Evolutionary conservation across 2,888 invertebrate genomes (phyloP).

Genomic region (Eupsilia transversa): DNA sequence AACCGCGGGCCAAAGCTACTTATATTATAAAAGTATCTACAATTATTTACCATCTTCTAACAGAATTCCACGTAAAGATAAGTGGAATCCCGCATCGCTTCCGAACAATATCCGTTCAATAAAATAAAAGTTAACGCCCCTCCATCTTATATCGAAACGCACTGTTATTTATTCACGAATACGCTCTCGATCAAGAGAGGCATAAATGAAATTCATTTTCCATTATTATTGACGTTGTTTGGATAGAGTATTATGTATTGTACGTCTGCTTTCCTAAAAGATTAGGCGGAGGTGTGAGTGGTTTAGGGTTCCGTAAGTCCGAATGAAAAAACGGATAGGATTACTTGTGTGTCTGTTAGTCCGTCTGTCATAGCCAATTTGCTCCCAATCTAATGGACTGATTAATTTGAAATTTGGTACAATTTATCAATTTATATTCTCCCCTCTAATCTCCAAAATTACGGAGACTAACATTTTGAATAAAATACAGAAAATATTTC

Average conservation of each 20-base stretch:
- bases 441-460: too few species aligned
- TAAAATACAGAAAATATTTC: too few species aligned
- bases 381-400: too few species aligned
- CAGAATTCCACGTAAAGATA: constrained; percentile 27
- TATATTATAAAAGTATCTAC: too few species aligned
- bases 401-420: too few species aligned
- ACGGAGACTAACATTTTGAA: too few species aligned
- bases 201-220: constrained; percentile 38
- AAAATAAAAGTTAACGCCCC: constrained; percentile 45
- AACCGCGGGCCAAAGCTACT: too few species aligned
- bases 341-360: too few species aligned
- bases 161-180: constrained; percentile 50
- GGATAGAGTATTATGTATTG: not conserved
- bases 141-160: constrained; percentile 17
- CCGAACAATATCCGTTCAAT: constrained; percentile 58
- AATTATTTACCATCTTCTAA: constrained; percentile 8
- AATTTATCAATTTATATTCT: too few species aligned
- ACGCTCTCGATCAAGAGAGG: constrained; percentile 18
- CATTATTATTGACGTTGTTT: constrained; percentile 17
- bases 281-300: not conserved
- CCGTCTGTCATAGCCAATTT: too few species aligned
- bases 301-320: not conserved
- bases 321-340: too few species aligned
- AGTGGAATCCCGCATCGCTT: constrained; percentile 24
- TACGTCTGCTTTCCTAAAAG: not conserved